phyloP scores from a whole-genome alignment of 1,140 invertebrate genomes.

The Heliconius eleuchia region DNA sequence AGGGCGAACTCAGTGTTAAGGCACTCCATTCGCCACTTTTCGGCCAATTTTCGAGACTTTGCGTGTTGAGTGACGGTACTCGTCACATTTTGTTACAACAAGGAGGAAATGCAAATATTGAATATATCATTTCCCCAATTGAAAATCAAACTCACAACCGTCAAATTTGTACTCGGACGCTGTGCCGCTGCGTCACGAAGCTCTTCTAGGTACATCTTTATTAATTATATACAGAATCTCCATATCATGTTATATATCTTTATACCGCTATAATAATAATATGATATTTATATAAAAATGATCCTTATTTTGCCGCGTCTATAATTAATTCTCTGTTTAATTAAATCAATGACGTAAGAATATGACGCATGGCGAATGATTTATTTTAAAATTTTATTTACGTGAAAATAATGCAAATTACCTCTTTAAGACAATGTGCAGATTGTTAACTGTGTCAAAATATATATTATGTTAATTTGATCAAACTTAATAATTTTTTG shows the following conservation, averaged over 20 bases:
- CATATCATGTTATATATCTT: no score
- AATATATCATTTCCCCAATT: not conserved
- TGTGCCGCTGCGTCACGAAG: no score
- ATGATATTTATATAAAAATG: not conserved
- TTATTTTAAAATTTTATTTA: not conserved
- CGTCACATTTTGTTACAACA: not conserved
- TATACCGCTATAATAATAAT: not conserved
- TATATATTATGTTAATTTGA: not conserved
- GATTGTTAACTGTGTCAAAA: not conserved
- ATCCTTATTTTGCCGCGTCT: not conserved
- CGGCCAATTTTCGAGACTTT: not conserved
- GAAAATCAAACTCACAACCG: not conserved
- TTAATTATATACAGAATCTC: no score
- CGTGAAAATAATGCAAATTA: constrained; percentile 8
- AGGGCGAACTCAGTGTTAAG: not conserved
- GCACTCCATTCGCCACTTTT: not conserved
- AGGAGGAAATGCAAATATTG: not conserved
- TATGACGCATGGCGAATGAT: not conserved
- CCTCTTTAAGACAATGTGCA: not conserved
- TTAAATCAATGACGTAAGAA: not conserved
- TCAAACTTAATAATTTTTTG: not conserved
- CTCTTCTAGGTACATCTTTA: no score
- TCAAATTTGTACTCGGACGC: no score
- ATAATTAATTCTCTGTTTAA: not conserved
- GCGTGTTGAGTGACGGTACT: not conserved